A percentile compares a stretch with the other conserved stretches of the same genome.
Evolutionary conservation across 2,113 vertebrate genomes (phyloP).

Genomic region (Cynoglossus semilaevis): DNA sequence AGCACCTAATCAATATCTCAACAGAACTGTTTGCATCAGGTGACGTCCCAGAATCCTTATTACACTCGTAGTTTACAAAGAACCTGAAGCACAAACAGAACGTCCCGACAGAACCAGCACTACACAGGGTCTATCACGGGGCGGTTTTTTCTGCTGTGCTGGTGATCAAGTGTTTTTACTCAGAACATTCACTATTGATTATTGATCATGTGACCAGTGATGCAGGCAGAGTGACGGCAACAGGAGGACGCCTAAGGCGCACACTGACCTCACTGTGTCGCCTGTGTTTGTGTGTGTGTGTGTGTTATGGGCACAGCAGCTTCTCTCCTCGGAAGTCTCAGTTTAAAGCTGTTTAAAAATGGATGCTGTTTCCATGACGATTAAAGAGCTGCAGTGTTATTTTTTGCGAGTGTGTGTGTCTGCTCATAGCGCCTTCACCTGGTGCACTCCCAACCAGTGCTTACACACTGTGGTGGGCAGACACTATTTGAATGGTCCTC

Average conservation of each 20-base stretch:
- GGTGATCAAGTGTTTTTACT: no score
- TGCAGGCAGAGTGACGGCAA: background rate
- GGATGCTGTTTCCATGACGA: constrained; percentile 53
- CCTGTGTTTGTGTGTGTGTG: constrained; percentile 9
- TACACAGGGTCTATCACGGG: no score
- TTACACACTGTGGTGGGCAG: no score
- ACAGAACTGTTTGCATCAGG: background rate
- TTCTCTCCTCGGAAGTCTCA: constrained; percentile 45
- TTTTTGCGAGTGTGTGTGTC: constrained; percentile 11
- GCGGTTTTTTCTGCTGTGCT: no score
- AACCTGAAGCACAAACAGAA: no score
- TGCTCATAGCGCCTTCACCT: background rate
- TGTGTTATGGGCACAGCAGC: constrained; percentile 5
- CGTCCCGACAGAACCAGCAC: no score
- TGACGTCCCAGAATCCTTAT: background rate
- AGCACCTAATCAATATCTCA: background rate
- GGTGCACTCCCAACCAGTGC: background rate
- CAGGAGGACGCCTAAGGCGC: background rate
- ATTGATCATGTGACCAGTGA: constrained; percentile 10
- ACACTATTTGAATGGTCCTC: no score
- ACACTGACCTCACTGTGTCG: constrained; percentile 1
- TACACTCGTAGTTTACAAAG: background rate
- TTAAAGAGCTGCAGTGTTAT: constrained; percentile 9
- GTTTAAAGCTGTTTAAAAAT: constrained; percentile 54
- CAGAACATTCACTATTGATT: background rate